Base-by-base conservation (phyloP, 2,888 invertebrate species). In the Caenorhabditis zanzibari region DNA sequence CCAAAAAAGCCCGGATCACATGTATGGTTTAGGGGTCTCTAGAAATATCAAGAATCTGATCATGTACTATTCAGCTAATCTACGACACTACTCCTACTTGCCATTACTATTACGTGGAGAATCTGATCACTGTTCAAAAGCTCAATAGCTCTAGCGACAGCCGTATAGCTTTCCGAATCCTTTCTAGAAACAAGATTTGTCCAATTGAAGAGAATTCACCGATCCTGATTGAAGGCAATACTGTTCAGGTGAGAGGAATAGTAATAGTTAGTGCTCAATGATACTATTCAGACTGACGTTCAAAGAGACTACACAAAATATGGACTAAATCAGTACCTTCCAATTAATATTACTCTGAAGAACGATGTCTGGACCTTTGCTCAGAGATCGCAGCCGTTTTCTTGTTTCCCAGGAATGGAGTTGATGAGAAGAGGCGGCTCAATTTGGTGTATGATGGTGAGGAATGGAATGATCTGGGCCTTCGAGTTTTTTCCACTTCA, bases 401-500 rank as follows among this genome's bases (percentile, higher is more conserved):
- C 14, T 14, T 69, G 68, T 16, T 35, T 54, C 9, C 24, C 41
- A 2, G 22, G 32, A 24, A 24, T 38, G 24, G 35, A 12, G 38
- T 38, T 38, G 14, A 24, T 69, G 16, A 28, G 26, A 41, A 38
- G 68, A 24, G 26, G 26, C 10, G 22, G 22, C 0, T 26, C 14
- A 6, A 69, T 69, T 28, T 69, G 54, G 54, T 69, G 68, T 41
- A 41, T 63, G 69, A 16, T 0, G n/a, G 54, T 54, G 1, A 38
- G 69, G n/a, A n/a, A n/a, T n/a, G n/a, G n/a, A n/a, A n/a, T n/a
- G n/a, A n/a, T n/a, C n/a, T n/a, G n/a, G n/a, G n/a, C n/a, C n/a
- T n/a, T n/a, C n/a, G n/a, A n/a, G n/a, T n/a, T n/a, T n/a, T n/a
- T n/a, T n/a, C n/a, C n/a, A n/a, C n/a, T n/a, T n/a, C n/a, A n/a